These are phyloP conservation scores for Macrotus californicus DNA, from an alignment of 2,113 vertebrate genomes.

Conservation along the genomic window DNA sequence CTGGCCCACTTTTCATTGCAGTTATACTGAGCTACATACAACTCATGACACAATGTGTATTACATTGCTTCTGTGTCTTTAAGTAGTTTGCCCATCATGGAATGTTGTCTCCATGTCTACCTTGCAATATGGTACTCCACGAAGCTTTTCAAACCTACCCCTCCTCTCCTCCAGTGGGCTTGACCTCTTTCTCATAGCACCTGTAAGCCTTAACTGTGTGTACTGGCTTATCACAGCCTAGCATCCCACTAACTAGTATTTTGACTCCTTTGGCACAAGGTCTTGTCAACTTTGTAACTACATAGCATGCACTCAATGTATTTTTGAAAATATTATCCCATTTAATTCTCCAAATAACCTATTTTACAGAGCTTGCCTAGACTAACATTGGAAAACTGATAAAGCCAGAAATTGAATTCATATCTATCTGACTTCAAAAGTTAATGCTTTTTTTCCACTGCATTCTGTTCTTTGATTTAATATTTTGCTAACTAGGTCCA, in stretches of 20 bases:
- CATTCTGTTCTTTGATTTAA: background rate
- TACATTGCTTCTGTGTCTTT: background rate
- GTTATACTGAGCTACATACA: background rate
- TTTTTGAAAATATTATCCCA: background rate
- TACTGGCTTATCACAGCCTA: background rate
- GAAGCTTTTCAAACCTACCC: background rate
- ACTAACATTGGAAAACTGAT: background rate
- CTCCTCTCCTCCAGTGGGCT: background rate
- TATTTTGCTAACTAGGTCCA: conserved; percentile 2
- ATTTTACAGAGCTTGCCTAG: background rate
- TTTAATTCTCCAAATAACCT: background rate
- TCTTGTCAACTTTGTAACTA: background rate
- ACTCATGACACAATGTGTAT: background rate
- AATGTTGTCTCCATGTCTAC: background rate
- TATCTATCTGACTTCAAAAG: background rate
- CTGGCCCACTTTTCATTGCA: background rate
- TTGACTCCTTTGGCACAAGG: background rate
- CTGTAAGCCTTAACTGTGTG: background rate
- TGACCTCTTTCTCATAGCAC: background rate
- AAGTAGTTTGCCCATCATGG: background rate
- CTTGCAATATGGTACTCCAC: background rate
- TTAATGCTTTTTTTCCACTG: background rate
- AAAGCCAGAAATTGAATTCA: background rate
- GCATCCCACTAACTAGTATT: background rate
- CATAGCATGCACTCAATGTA: background rate